A percentile compares a stretch with the other conserved stretches of the same genome.
Evolutionary conservation across 2,113 vertebrate species (phyloP).

Genomic region (Anser brachyrhynchus): DNA sequence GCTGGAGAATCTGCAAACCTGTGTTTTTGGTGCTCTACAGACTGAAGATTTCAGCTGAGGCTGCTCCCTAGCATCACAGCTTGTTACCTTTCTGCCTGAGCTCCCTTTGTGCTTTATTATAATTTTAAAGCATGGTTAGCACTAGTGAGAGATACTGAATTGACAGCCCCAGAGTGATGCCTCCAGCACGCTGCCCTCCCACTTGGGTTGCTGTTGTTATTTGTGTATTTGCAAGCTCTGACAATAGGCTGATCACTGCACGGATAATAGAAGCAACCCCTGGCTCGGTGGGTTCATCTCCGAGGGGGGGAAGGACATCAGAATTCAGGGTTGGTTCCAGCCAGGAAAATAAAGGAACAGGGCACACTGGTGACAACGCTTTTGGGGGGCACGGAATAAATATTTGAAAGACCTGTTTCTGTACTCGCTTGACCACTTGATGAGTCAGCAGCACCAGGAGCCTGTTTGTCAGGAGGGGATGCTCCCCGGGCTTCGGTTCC

Average conservation of each 20-base stretch:
- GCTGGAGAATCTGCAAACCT: not conserved
- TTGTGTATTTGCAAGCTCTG: not conserved
- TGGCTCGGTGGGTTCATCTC: rapidly evolving
- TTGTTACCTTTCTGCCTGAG: not conserved
- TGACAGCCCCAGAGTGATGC: not conserved
- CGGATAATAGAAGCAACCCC: rapidly evolving
- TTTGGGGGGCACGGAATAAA: not conserved
- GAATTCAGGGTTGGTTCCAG: rapidly evolving
- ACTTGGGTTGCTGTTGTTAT: not conserved
- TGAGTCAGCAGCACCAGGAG: not conserved
- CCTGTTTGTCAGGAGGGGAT: not conserved
- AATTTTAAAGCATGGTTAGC: rapidly evolving
- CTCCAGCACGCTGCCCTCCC: not conserved
- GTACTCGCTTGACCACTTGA: not conserved
- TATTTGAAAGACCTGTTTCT: not conserved
- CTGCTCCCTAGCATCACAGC: not conserved
- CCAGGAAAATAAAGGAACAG: not conserved
- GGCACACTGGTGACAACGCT: too few relatives aligned
- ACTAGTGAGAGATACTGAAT: not conserved
- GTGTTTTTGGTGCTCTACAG: rapidly evolving
- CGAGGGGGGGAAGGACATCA: not conserved
- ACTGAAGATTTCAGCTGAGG: not conserved
- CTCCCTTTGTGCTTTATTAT: not conserved
- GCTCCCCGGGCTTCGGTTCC: not conserved
- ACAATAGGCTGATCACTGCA: rapidly evolving